A percentile compares a stretch with the other conserved stretches of the same genome.
Evolutionary conservation across 2,797 vertebrate genomes (phyloP).

Genomic region (Pangasius mekongensis): DNA sequence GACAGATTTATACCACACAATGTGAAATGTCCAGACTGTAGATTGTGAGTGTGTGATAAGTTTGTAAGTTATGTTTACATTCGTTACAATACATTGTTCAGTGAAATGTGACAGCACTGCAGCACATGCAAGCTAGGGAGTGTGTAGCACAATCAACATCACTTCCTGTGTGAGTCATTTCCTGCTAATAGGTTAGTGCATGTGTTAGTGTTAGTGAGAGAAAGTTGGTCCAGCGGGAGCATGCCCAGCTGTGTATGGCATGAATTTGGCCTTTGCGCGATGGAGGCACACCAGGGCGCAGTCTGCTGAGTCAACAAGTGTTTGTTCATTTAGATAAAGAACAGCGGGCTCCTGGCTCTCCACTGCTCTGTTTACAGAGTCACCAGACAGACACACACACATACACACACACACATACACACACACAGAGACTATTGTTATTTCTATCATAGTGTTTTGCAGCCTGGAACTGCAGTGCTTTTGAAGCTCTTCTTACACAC

Average conservation of each 20-base stretch:
- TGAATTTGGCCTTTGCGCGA: not conserved
- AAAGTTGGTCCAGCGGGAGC: constrained; percentile 7
- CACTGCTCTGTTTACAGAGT: constrained; percentile 25
- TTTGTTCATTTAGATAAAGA: constrained; percentile 42
- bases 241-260: constrained; percentile 23
- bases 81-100: not conserved
- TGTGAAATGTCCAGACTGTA: not conserved
- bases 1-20: not conserved
- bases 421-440: constrained; percentile 16
- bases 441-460: constrained; percentile 13
- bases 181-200: constrained; percentile 4
- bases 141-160: constrained; percentile 16
- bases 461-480: not conserved
- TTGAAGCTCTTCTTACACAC: constrained; percentile 9
- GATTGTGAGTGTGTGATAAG: constrained; percentile 9
- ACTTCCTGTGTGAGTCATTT: constrained; percentile 33
- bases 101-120: not conserved
- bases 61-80: constrained; percentile 15
- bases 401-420: constrained; percentile 1
- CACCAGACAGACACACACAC: constrained; percentile 8
- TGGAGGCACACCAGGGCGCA: constrained; percentile 8
- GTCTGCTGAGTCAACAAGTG: constrained; percentile 43
- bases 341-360: constrained; percentile 21
- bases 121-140: constrained; percentile 1
- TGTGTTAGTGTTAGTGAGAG: constrained; percentile 8